Percentiles rank a stretch among this genome's conserved stretches.
These are phyloP conservation scores for Nothura maculosa DNA, from an alignment of 2,797 vertebrate species.

Conservation along the genomic window DNA sequence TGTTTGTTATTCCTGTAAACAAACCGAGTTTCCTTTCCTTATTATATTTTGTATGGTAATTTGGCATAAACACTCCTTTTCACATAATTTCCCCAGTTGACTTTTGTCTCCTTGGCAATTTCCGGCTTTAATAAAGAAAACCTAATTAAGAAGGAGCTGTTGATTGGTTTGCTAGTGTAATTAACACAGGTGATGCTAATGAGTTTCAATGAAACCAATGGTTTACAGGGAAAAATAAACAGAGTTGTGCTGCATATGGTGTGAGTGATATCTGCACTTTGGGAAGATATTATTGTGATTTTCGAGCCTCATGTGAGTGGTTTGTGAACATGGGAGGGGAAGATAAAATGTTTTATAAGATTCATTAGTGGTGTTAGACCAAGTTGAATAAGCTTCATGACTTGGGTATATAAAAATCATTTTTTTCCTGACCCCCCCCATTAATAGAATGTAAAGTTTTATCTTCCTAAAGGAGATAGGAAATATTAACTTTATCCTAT, in stretches of 20 bases:
- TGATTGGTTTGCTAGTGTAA: conserved; percentile 99
- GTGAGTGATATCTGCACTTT: conserved; percentile 83
- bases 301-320: conserved; percentile 88
- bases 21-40: conserved; percentile 82
- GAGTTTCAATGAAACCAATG: conserved; percentile 95
- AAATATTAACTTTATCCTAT: conserved; percentile 18
- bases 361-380: conserved; percentile 91
- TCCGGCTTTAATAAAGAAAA: conserved; percentile 96
- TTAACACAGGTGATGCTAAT: conserved; percentile 99
- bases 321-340: conserved; percentile 80
- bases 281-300: conserved; percentile 90
- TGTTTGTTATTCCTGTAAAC: conserved; percentile 86
- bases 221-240: conserved; percentile 90
- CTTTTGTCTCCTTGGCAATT: conserved; percentile 94
- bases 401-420: conserved; percentile 72
- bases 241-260: conserved; percentile 80
- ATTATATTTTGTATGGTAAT: conserved; percentile 82
- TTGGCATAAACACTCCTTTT: conserved; percentile 90
- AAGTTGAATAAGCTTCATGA: conserved; percentile 84
- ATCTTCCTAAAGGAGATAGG: conserved; percentile 40
- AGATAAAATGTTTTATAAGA: conserved; percentile 91
- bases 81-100: conserved; percentile 92
- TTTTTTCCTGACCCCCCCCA: conserved; percentile 61
- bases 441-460: conserved; percentile 65
- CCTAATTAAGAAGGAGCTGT: conserved; percentile 97